phyloP scores from a whole-genome alignment of 2,888 invertebrate species.

The Caenorhabditis macrosperma region DNA sequence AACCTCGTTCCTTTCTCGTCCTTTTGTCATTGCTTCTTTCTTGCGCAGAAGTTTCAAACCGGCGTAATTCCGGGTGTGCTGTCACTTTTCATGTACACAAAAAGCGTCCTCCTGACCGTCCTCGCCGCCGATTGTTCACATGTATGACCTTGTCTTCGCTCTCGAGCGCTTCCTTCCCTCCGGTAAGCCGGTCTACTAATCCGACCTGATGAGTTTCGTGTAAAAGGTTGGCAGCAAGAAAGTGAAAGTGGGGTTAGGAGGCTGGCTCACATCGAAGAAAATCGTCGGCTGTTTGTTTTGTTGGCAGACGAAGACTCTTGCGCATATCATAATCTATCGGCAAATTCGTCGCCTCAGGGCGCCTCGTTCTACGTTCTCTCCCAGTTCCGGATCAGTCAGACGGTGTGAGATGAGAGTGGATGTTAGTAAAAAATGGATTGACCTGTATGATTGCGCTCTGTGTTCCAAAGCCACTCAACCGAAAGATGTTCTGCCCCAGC shows the following conservation, averaged over 20 bases:
- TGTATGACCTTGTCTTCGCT: constrained; percentile 48
- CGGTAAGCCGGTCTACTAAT: constrained; percentile 46
- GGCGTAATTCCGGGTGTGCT: constrained; percentile 40
- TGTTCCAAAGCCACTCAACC: constrained; percentile 33
- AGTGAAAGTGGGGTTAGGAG: constrained; percentile 22
- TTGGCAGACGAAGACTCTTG: constrained; percentile 35
- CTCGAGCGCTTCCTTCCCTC: constrained; percentile 27
- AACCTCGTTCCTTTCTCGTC: constrained; percentile 12
- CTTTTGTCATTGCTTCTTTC: constrained; percentile 6
- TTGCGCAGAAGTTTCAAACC: constrained; percentile 29
- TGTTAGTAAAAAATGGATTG: background rate
- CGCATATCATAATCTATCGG: constrained; percentile 54
- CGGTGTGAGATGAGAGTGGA: background rate
- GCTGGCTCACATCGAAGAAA: constrained; percentile 25
- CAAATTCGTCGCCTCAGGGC: constrained; percentile 35
- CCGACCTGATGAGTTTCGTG: constrained; percentile 51
- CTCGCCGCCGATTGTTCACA: constrained; percentile 32
- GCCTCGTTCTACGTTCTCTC: background rate
- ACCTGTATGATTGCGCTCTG: background rate
- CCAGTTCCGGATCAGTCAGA: constrained; percentile 15
- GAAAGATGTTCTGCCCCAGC: background rate
- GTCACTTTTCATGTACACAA: constrained; percentile 10
- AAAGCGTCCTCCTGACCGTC: constrained; percentile 36
- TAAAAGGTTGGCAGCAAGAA: constrained; percentile 38
- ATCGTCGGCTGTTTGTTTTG: constrained; percentile 34